Conservation (phyloP, 2,113 vertebrate species). For the Ondatra zibethicus region DNA sequence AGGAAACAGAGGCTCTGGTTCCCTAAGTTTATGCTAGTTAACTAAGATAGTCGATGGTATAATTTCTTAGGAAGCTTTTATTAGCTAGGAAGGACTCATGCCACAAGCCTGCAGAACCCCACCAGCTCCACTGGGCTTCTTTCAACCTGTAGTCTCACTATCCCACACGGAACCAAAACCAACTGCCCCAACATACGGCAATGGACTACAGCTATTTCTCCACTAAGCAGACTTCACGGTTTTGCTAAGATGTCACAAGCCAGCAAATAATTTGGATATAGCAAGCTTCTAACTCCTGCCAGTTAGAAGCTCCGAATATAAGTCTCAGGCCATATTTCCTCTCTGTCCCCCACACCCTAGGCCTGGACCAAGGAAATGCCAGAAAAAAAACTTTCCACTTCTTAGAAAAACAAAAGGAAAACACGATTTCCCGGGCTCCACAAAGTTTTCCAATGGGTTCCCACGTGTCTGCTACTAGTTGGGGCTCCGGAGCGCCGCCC, state of each 20-base stretch:
- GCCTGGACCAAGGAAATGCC: neutral
- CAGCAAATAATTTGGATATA: neutral
- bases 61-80: neutral
- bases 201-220: neutral
- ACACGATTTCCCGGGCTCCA: neutral
- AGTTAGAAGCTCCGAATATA: neutral
- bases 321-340: neutral
- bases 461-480: neutral
- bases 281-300: constrained; percentile 6
- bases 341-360: neutral
- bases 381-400: neutral
- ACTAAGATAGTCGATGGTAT: neutral
- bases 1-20: neutral
- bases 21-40: neutral
- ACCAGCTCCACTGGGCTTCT: neutral
- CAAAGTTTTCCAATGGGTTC: constrained; percentile 13
- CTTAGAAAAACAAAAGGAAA: constrained; percentile 55
- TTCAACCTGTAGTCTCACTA: neutral
- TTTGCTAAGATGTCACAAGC: constrained; percentile 14
- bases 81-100: neutral
- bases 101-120: neutral
- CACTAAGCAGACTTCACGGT: neutral
- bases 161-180: neutral
- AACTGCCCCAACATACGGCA: neutral
- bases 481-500: neutral